Base-by-base conservation (phyloP, 1,140 invertebrate genomes). In the Popillia japonica region DNA sequence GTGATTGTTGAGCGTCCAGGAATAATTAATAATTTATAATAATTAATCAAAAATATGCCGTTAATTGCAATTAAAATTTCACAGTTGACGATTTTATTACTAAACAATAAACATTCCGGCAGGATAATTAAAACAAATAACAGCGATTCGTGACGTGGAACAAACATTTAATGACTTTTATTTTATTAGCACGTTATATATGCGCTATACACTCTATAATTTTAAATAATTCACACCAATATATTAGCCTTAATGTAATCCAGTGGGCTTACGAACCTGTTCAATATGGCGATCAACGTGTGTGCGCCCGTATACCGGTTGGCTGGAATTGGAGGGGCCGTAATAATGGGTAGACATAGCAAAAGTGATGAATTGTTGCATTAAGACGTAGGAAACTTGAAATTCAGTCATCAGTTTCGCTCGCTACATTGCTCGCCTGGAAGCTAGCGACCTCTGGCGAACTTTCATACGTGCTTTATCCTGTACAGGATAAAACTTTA, bases 311-410 rank as follows among this genome's bases (percentile, higher is more conserved):
- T 68, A 27, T 74, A 17, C 34, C 40, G 72, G 34, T 74, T 44
- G 72, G 72, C 9, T 40, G 34, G 22, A 40, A 44, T 74, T 41
- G 72, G 34, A 42, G 17, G 72, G 72, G 72, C 72, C 34, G 59
- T 64, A 78, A 75, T 78, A 78, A 78, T 44, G 78, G 74, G 41
- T 73, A 78, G 55, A 61, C 78, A 48, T 79, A 78, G 80, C 77
- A 75, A 55, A 73, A 59, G 80, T 82, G 81, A 82, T 82, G 79
- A 82, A 82, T 82, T 79, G 81, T 72, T 78, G 80, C 80, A 82
- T 81, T 81, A 82, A 80, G 81, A 79, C 79, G 81, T 80, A 81
- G 79, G 79, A 79, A 82, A 81, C 80, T 82, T 81, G 78, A 81
- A 80, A 81, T 82, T 78, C 61, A 79, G 80, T 80, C 79, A 81